Evolutionary conservation across 2,113 vertebrate genomes (phyloP).

Genomic region (Perccottus glenii): DNA sequence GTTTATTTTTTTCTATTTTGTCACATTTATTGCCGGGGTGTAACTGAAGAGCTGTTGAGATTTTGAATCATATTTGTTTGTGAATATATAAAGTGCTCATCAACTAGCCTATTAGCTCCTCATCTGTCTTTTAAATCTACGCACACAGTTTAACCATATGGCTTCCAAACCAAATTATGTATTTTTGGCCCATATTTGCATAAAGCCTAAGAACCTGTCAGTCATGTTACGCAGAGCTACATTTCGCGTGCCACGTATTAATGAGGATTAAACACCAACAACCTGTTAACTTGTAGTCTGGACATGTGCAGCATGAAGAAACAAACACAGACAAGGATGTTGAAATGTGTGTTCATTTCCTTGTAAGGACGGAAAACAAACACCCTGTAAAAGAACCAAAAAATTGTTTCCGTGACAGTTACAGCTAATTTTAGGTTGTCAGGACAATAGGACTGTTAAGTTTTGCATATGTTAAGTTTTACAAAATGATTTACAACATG

Average conservation of each 20-base stretch:
- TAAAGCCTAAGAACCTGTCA: neutral
- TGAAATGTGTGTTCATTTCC: slow-evolving; percentile 49
- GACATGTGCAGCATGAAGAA: slow-evolving; percentile 36
- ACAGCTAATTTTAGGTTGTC: neutral
- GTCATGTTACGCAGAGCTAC: neutral
- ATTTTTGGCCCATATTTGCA: neutral
- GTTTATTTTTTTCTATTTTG: neutral
- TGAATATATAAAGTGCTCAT: neutral
- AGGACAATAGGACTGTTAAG: neutral
- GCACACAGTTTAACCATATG: neutral
- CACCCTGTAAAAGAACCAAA: too few relatives aligned
- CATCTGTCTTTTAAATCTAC: slow-evolving; percentile 13
- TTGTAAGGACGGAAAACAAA: neutral
- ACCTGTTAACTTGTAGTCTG: slow-evolving; percentile 38
- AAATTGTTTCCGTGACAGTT: neutral
- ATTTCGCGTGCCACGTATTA: neutral
- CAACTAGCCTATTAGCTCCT: slow-evolving; percentile 5
- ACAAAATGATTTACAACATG: too few relatives aligned
- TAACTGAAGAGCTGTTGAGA: neutral
- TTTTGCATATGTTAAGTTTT: neutral
- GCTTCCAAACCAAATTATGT: neutral
- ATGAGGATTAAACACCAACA: slow-evolving; percentile 19
- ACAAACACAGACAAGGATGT: slow-evolving; percentile 19
- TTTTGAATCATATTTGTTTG: neutral
- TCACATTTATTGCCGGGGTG: neutral